Evolutionary conservation across 2,797 vertebrate genomes (phyloP), one percentile per base, ranked within the genome.

Genomic region (Microhierax caerulescens): DNA sequence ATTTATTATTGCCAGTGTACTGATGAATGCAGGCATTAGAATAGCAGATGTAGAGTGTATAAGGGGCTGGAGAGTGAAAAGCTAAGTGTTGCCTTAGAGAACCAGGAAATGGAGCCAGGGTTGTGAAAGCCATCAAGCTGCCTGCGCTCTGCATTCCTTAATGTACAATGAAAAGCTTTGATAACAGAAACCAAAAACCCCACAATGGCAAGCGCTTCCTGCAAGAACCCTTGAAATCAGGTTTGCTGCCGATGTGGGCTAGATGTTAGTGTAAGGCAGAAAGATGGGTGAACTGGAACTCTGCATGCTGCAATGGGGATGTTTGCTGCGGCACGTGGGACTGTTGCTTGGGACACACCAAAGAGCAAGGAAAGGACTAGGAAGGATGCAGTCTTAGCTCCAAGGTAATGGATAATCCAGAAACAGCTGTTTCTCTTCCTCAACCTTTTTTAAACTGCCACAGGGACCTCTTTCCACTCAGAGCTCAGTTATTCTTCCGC

Each of bases 11-110:
- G 88, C 93, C 37, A 65, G 91, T 94, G 78, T 91, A 92, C 97
- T 97, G 97, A 97, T 98, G 97, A 98, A 98, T 98, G 95, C 95
- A 97, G 79, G 96, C 91, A 98, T 98, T 98, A 98, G 97, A 98
- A 98, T 91, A 98, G 97, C 98, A 98, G 98, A 98, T 98, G 98
- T 95, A 97, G 97, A 96, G 48, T 34, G 63, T 76, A 73, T 63
- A 79, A 96, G 85, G 93, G 83, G 85, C 86, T 97, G 87, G 94
- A 95, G 96, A 97, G 97, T 87, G 85, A 97, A 97, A 96, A 97
- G 90, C 96, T 97, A 92, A 97, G 93, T 92, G 85, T 93, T 97
- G 97, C 98, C 97, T 98, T 89, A 94, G 94, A 98, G 97, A 95
- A 59, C 88, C 96, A 97, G 98, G 98, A 98, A 98, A 98, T 96